Base-by-base conservation (phyloP, 2,797 vertebrate genomes). In the Labroides dimidiatus region DNA sequence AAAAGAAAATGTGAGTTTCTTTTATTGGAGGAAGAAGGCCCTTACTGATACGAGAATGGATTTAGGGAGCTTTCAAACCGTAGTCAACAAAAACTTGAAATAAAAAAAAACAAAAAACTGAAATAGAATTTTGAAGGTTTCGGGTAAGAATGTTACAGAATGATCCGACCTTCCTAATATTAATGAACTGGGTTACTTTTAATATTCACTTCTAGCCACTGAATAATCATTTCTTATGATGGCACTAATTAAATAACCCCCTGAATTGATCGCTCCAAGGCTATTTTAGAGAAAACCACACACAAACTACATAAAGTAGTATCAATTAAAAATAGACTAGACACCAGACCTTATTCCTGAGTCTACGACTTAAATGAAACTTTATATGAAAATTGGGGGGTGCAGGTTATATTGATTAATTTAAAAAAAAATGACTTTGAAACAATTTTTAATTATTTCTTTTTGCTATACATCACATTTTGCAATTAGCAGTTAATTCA, bases 1-100 rank as follows among this genome's bases (percentile, higher is more conserved):
- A 80, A 37, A 9, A 24, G n/a, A 59, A 54, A 30, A 42, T 43
- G 30, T 49, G 20, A 68, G 54, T 24, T 17, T 57, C 45, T 52
- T 13, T 1, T 64, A 24, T 39, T 36, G 23, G 44, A 41, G 66
- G 58, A 48, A 21, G 20, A 12, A 59, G 27, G 14, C 42, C 30
- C 23, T 54, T 37, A 51, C 2, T 24, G 21, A 4, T 11, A 71
- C 44, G 24, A 24, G 20, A 55, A 21, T 6, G n/a, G 52, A 55
- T 23, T 59, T 45, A 7, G 4, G 4, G 8, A 13, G 15, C 14
- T 27, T 53, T 47, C 39, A 37, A 42, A 20, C 14, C n/a, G 3
- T 16, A 39, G 10, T 13, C 5, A 8, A 42, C 19, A 20, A 37
- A 15, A n/a, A n/a, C n/a, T n/a, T n/a, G 13, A 50, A 1, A 4